Conservation (phyloP, 1,140 invertebrate species). For the Drosophila orosa region DNA sequence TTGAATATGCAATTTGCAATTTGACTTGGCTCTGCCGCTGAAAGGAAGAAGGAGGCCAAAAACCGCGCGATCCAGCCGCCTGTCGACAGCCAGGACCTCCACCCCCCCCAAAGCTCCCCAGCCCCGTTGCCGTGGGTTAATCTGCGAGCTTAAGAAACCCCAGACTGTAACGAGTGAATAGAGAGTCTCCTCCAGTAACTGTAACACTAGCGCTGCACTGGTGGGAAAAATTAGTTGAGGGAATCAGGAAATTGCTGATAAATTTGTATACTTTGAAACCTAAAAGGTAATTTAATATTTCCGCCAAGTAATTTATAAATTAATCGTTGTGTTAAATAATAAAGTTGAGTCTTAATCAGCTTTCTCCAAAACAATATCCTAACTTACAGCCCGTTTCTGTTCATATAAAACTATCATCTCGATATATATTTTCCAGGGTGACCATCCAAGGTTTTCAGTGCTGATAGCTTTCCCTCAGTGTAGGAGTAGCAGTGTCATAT, state of each 20-base stretch:
- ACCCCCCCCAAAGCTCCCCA: not conserved
- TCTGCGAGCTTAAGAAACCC: slow-evolving; percentile 76
- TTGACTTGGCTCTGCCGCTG: slow-evolving; percentile 67
- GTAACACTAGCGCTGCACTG: slow-evolving; percentile 10
- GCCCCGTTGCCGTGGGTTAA: slow-evolving; percentile 48
- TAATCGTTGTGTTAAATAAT: too few relatives aligned
- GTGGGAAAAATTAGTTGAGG: not conserved
- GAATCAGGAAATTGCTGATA: not conserved
- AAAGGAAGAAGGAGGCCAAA: slow-evolving; percentile 58
- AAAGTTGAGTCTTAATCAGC: not conserved
- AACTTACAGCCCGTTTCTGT: too few relatives aligned
- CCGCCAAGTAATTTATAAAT: not conserved
- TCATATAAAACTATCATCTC: not conserved
- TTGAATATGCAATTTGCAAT: slow-evolving; percentile 82
- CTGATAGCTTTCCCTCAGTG: not conserved
- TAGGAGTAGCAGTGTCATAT: slow-evolving; percentile 45
- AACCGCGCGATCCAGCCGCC: slow-evolving; percentile 38
- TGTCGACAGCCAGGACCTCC: slow-evolving; percentile 44
- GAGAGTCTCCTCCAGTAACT: slow-evolving; percentile 18
- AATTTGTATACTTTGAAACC: not conserved
- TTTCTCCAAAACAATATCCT: not conserved
- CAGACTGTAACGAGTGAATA: slow-evolving; percentile 57
- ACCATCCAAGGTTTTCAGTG: not conserved
- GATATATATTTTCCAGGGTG: too few relatives aligned
- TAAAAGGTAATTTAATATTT: not conserved